phyloP scores from a whole-genome alignment of 2,113 vertebrate genomes.

The Pelecanoides urinatrix region DNA sequence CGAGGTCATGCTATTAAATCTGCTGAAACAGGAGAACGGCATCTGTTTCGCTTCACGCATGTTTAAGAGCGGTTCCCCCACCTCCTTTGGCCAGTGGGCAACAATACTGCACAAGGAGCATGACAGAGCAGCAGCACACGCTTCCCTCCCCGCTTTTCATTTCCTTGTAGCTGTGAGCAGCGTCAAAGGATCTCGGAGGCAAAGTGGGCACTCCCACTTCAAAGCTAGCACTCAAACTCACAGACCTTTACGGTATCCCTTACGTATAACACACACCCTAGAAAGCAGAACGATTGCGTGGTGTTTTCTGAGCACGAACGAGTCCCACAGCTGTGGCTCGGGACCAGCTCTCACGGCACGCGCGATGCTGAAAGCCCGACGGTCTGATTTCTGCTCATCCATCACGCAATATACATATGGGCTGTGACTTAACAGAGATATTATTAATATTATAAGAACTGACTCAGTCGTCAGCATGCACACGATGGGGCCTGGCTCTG shows the following conservation, averaged over 20 bases:
- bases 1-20: background rate
- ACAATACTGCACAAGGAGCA: background rate
- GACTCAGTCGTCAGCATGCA: background rate
- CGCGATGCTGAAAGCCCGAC: fast-evolving
- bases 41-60: background rate
- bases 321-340: background rate
- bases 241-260: background rate
- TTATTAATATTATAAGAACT: background rate
- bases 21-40: background rate
- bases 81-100: background rate
- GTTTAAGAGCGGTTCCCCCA: background rate
- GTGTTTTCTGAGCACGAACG: background rate
- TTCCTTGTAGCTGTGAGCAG: background rate
- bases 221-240: background rate
- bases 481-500: background rate
- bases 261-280: background rate
- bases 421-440: background rate
- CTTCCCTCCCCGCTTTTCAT: background rate
- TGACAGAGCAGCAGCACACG: background rate
- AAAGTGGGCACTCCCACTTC: background rate
- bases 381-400: background rate
- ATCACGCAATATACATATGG: fast-evolving
- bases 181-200: background rate
- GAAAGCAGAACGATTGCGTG: background rate
- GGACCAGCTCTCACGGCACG: background rate